Conservation (phyloP, 2,888 invertebrate genomes). For the Hirtodrosophila alboralis region DNA sequence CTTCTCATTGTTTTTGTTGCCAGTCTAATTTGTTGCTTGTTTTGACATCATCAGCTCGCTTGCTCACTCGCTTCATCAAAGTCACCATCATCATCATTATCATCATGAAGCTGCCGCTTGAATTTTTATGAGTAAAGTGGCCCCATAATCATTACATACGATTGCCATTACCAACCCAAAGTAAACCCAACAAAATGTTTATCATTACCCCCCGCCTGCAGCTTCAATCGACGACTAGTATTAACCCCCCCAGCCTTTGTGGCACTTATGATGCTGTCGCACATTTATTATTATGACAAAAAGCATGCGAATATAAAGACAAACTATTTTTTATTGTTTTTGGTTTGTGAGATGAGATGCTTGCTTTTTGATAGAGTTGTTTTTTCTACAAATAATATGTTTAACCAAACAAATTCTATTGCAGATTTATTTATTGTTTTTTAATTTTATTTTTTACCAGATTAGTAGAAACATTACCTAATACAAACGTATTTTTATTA, state of each 20-base stretch:
- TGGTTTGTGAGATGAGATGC: background rate
- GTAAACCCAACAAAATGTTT: slow-evolving; percentile 52
- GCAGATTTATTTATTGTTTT: too few relatives aligned
- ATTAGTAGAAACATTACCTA: too few relatives aligned
- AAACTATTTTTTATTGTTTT: slow-evolving; percentile 51
- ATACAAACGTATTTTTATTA: too few relatives aligned
- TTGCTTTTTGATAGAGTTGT: slow-evolving; percentile 55
- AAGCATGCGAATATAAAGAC: slow-evolving; percentile 25
- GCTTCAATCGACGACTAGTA: slow-evolving; percentile 26
- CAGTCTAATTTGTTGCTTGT: slow-evolving; percentile 71
- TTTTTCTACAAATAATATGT: too few relatives aligned
- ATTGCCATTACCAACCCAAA: slow-evolving; percentile 64
- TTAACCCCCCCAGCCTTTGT: background rate
- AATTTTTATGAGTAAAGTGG: slow-evolving; percentile 76
- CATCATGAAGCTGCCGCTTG: slow-evolving; percentile 60
- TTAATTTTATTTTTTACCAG: too few relatives aligned
- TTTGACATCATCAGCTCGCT: slow-evolving; percentile 62
- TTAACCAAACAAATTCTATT: too few relatives aligned
- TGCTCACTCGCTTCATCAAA: too few relatives aligned
- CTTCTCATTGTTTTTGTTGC: slow-evolving; percentile 7
- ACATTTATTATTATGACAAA: slow-evolving; percentile 25
- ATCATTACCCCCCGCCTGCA: slow-evolving; percentile 59
- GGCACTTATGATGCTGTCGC: background rate
- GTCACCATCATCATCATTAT: slow-evolving; percentile 32
- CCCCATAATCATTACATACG: slow-evolving; percentile 74